A percentile compares a stretch with the other conserved stretches of the same genome.
Evolutionary conservation across 2,113 vertebrate genomes (phyloP).

Genomic region (Tringa solitaria): DNA sequence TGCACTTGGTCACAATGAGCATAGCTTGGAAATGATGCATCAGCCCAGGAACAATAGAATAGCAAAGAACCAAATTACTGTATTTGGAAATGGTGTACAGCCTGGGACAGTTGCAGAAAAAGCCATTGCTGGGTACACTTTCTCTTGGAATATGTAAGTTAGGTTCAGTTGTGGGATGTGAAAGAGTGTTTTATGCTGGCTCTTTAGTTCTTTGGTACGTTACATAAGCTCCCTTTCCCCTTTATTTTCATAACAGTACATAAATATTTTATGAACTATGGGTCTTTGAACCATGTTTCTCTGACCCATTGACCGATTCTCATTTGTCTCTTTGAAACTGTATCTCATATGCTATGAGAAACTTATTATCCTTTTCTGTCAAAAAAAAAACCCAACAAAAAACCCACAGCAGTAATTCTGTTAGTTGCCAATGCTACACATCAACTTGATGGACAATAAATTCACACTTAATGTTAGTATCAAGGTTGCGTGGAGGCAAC

Average conservation of each 20-base stretch:
- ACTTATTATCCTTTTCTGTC: background rate
- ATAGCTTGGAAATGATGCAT: background rate
- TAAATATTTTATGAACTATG: slow-evolving; percentile 23
- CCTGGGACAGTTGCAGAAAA: background rate
- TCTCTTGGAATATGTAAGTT: background rate
- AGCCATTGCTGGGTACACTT: background rate
- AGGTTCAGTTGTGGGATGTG: background rate
- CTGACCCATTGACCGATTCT: background rate
- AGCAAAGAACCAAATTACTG: background rate
- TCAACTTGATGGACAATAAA: background rate
- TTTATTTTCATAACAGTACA: background rate
- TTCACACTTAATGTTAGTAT: background rate
- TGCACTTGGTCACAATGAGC: background rate
- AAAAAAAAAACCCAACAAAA: background rate
- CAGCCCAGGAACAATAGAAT: background rate
- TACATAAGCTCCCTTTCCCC: background rate
- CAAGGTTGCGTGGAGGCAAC: background rate
- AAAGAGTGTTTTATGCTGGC: background rate
- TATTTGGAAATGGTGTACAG: background rate
- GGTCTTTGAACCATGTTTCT: slow-evolving; percentile 31
- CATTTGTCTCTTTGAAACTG: background rate
- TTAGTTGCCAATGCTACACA: background rate
- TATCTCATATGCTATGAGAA: background rate
- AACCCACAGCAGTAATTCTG: background rate
- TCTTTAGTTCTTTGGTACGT: background rate